phyloP scores from a whole-genome alignment of 2,113 vertebrate species.

The Austrofundulus limnaeus region DNA sequence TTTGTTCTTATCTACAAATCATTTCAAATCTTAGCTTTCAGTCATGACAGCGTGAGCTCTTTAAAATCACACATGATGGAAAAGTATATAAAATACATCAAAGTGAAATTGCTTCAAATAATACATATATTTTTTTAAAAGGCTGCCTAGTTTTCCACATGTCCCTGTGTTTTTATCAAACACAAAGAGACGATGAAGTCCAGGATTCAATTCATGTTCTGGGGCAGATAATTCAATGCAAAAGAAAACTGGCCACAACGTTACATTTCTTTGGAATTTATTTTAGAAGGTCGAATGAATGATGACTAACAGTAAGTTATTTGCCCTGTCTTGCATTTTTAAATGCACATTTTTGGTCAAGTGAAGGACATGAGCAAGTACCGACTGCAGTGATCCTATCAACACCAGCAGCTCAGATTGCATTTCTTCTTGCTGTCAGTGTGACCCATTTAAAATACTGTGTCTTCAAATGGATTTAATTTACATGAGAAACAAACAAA shows the following conservation, averaged over 20 bases:
- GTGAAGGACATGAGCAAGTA: conserved; percentile 33
- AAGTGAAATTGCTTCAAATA: conserved; percentile 13
- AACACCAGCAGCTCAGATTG: conserved; percentile 46
- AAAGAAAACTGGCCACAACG: background rate
- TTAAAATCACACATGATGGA: conserved; percentile 16
- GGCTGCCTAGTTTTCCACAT: conserved; percentile 46
- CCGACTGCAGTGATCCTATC: conserved; percentile 42
- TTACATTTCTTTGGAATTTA: conserved; percentile 22
- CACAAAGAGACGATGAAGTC: background rate
- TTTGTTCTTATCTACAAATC: conserved; percentile 45
- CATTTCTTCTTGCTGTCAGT: conserved; percentile 43
- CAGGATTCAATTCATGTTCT: conserved; percentile 25
- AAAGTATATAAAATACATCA: conserved; percentile 25
- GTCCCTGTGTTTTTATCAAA: conserved; percentile 14
- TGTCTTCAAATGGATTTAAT: conserved; percentile 58
- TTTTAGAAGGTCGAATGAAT: conserved; percentile 40
- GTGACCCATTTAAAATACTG: conserved; percentile 33
- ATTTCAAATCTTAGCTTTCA: conserved; percentile 41
- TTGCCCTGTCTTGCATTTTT: conserved; percentile 41
- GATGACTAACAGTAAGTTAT: conserved; percentile 14
- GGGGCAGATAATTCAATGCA: conserved; percentile 43
- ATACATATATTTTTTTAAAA: conserved; percentile 9
- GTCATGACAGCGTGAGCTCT: conserved; percentile 20
- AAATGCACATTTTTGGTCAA: conserved; percentile 37
- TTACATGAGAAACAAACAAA: conserved; percentile 34